These are phyloP conservation scores for Motacilla tschutschensis DNA, from an alignment of 2,113 vertebrate genomes.

Conservation along the genomic window DNA sequence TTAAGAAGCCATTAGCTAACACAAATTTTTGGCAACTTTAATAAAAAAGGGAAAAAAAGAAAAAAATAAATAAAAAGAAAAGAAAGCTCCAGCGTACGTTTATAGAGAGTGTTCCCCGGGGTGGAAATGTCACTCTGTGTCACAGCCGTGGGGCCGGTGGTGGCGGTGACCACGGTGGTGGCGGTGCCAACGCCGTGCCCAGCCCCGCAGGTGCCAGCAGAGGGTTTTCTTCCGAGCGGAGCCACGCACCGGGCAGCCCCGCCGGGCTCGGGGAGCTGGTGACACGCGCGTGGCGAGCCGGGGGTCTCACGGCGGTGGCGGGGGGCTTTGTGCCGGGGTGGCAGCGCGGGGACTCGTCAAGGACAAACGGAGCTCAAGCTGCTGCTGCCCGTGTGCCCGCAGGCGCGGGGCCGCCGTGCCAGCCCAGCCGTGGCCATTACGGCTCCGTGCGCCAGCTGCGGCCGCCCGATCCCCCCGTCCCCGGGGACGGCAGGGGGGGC, in stretches of 20 bases:
- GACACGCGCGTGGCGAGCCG: rapidly evolving
- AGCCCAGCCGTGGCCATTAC: constrained; percentile 59
- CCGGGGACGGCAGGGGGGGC: neutral
- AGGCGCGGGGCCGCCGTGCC: constrained; percentile 26
- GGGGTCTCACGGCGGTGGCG: neutral
- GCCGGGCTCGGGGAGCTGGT: rapidly evolving
- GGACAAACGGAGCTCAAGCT: constrained; percentile 43
- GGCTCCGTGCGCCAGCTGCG: constrained; percentile 40
- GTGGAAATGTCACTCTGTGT: neutral
- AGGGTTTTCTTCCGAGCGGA: rapidly evolving
- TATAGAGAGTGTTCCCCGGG: constrained; percentile 58
- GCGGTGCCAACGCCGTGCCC: neutral
- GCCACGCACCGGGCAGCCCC: rapidly evolving
- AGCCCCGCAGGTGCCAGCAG: rapidly evolving
- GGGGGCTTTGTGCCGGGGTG: neutral
- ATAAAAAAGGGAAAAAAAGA: neutral
- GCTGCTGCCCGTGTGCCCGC: constrained; percentile 31
- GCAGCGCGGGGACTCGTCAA: constrained; percentile 23
- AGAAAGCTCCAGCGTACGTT: constrained; percentile 62
- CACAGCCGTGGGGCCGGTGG: neutral
- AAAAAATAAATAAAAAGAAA: constrained; percentile 43
- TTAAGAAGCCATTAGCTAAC: constrained; percentile 86
- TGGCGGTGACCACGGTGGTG: rapidly evolving
- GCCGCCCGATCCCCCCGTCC: neutral
- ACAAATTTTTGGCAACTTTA: constrained; percentile 85